Percentiles rank a stretch among this genome's conserved stretches.
Evolutionary conservation across 2,888 invertebrate genomes (phyloP).

Genomic region (Trissonchulus latispiculum): DNA sequence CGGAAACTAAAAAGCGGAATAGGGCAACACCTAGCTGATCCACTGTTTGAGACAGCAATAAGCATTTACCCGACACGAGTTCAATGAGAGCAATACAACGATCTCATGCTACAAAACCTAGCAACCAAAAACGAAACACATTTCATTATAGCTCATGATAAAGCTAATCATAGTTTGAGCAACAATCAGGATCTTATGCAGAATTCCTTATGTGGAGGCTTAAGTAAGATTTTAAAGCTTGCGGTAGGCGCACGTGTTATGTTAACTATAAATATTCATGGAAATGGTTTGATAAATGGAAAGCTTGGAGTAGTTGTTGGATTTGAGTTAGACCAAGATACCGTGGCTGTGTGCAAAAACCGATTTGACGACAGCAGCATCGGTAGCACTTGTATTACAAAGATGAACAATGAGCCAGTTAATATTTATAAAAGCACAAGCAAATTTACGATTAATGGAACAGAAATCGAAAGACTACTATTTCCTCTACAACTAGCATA

Average conservation of each 20-base stretch:
- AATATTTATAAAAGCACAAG: background rate
- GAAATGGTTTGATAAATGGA: background rate
- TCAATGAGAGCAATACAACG: background rate
- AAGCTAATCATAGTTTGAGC: background rate
- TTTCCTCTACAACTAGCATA: background rate
- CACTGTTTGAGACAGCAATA: background rate
- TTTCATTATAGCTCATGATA: background rate
- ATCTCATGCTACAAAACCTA: background rate
- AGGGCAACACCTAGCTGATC: background rate
- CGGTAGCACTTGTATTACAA: background rate
- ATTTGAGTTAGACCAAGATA: background rate
- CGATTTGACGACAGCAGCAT: background rate
- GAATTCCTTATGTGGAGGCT: background rate
- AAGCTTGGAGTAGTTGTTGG: background rate
- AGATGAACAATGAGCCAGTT: background rate
- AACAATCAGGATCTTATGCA: background rate
- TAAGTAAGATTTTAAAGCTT: background rate
- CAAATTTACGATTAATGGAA: conserved; percentile 2
- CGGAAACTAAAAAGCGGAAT: background rate
- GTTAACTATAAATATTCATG: background rate
- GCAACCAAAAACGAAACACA: no score
- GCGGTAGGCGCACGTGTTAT: background rate
- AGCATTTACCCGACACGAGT: background rate
- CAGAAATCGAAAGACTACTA: background rate
- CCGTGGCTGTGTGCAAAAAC: background rate